Base-by-base conservation (phyloP, 1,140 invertebrate species). In the Tetranychus cinnabarinus region DNA sequence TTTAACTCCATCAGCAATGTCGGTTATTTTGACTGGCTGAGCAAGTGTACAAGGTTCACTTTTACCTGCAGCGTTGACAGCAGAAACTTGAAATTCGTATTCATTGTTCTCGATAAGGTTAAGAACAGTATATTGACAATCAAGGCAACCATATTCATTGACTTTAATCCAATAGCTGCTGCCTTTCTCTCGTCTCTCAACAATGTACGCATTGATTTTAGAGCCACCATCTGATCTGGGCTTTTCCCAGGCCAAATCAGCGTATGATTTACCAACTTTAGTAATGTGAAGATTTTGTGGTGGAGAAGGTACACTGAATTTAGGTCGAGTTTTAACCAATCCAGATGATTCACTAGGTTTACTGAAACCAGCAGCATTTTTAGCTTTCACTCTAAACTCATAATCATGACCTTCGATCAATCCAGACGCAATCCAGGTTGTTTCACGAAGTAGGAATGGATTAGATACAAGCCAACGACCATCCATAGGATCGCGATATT, bases 41-140 rank as follows among this genome's bases (percentile, higher is more conserved):
- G 88, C 86, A 62, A 86, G 86, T 62, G 93, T 92, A 72, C 92
- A 85, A 31, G 88, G 85, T 65, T 97, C 91, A 47, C 90, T 93
- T 71, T 92, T 88, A 31, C 96, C 96, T 72, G 97, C 89, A 69
- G 90, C 90, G 71, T 99, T 99, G n/a, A 97, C 90, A 31, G 96
- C 96, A 67, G 86, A 85, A 0, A 99, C 93, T 54, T 95, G 79
- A 81, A 99, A 99, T 76, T 97, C 95, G 74, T 99, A 99, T 7
- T 88, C 86, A 73, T 98, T 99, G 93, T 57, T 84, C 81, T 60
- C 92, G 78, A 46, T 82, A 79, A 65, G 89, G 87, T 61, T 83
- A 82, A 57, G 86, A 80, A 2, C 95, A 82, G 0, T 86, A 92
- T 1, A 97, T 59, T 79, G 82, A 23, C 83, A 85, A 67, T 82